Conservation (phyloP, 2,113 vertebrate genomes). For the Sciurus niger region DNA sequence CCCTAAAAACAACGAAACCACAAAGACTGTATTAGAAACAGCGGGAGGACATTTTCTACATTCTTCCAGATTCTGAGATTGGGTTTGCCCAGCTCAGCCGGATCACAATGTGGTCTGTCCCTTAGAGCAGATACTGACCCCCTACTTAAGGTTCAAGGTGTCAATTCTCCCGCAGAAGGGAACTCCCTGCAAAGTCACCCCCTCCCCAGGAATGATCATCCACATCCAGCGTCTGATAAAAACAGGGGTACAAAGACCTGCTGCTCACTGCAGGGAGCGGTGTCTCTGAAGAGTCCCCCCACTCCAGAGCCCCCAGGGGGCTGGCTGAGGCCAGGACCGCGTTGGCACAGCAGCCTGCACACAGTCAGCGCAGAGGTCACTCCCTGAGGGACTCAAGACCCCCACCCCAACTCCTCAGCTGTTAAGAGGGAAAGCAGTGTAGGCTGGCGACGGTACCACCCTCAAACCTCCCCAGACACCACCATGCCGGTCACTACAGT, state of each 20-base stretch:
- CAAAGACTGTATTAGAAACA: background rate
- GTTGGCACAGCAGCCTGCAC: too few relatives aligned
- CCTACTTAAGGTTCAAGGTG: background rate
- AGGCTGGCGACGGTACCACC: background rate
- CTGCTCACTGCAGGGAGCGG: rapidly evolving
- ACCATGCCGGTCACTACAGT: background rate
- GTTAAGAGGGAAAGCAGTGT: background rate
- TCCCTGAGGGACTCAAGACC: background rate
- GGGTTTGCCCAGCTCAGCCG: background rate
- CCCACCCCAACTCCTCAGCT: background rate
- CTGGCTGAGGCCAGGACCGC: background rate
- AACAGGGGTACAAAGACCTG: background rate
- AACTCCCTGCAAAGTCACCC: background rate
- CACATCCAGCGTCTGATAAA: background rate
- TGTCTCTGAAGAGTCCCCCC: background rate
- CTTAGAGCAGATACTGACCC: background rate
- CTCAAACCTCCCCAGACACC: too few relatives aligned
- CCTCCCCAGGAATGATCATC: background rate
- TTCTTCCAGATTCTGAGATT: background rate
- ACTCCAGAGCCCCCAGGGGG: background rate
- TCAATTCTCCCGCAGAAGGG: background rate
- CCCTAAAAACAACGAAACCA: background rate
- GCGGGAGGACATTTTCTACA: background rate
- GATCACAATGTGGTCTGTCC: too few relatives aligned
- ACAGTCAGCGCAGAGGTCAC: background rate